Conservation (phyloP, 1,140 invertebrate genomes). For the Goniozus legneri region DNA sequence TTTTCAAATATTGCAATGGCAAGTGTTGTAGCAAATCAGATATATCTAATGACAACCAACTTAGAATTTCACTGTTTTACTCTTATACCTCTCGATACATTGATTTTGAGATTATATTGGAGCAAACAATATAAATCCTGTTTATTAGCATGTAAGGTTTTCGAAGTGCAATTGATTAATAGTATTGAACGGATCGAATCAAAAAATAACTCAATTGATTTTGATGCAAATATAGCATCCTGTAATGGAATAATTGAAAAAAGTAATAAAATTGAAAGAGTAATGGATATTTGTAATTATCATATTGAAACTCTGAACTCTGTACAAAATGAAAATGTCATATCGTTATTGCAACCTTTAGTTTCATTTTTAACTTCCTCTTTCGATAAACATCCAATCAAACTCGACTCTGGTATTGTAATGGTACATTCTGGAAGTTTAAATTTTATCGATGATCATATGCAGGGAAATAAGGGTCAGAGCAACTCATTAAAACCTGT, state of each 20-base stretch:
- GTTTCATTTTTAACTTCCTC: slow-evolving; percentile 32
- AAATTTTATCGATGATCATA: too few species aligned
- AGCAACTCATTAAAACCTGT: too few species aligned
- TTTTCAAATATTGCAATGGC: slow-evolving; percentile 58
- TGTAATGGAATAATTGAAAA: slow-evolving; percentile 9
- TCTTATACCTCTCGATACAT: slow-evolving; percentile 32
- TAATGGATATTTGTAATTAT: not conserved
- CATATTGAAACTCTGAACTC: not conserved
- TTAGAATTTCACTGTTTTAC: slow-evolving; percentile 51
- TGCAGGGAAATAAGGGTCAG: too few species aligned
- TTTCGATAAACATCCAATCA: slow-evolving; percentile 23
- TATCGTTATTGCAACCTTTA: slow-evolving; percentile 27
- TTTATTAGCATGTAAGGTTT: slow-evolving; percentile 26
- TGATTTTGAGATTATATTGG: slow-evolving; percentile 40
- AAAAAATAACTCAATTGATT: not conserved
- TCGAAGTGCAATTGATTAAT: slow-evolving; percentile 28
- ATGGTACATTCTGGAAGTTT: slow-evolving; percentile 37
- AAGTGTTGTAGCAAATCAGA: slow-evolving; percentile 51
- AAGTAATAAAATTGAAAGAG: slow-evolving; percentile 12
- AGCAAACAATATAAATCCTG: slow-evolving; percentile 40
- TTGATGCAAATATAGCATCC: not conserved
- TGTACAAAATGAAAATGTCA: slow-evolving; percentile 9
- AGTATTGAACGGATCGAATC: slow-evolving; percentile 9
- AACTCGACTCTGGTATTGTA: slow-evolving; percentile 42
- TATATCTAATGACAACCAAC: slow-evolving; percentile 52